Evolutionary conservation across 37 sponge, comb jelly and placozoan genomes (phyloP), one percentile per base, ranked within the genome.

Genomic region (Halisarca cf. caerulea): DNA sequence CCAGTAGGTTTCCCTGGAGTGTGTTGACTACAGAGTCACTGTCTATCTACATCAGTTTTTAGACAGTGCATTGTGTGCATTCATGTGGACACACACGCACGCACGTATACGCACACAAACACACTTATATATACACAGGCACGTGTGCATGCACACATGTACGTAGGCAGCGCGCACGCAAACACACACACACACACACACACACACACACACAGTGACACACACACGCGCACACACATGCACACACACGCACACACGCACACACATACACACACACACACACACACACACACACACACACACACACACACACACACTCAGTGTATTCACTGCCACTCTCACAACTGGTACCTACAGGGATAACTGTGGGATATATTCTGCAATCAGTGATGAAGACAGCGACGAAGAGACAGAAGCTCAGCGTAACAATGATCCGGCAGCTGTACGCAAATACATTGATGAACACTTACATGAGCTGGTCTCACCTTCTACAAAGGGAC

Each of bases 221-320:
- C 5, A 28, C 54, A 47, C 54, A 7, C 54, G 25, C 23, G 6
- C 7, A 53, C 54, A 54, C 61, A 40, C 81, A 27, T 34, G 23
- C 36, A 27, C 81, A 55, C 59, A 57, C 81, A 58, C 59, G 2
- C 81, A 55, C 81, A 55, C 81, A 58, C 34, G 23, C 81, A 57
- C 59, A 54, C 59, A 11, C 34, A 54, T 30, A 57, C 81, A 54
- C 59, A 57, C 81, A 60, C 66, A 80, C 80, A 80, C 80, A 80
- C 80, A 80, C 80, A 80, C 80, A 80, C 80, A 81, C 82, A 81
- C 82, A 27, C 82, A 81, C 41, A 47, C 51, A 47, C 9, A 47
- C 51, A 47, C 51, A 47, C 51, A 47, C 51, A 47, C 51, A 14
- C 6, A 11, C 6, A 47, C 51, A 47, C 11, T 47, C 51, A 47